Conservation (phyloP, 2,888 invertebrate species). For the Schrankia costaestrigalis region DNA sequence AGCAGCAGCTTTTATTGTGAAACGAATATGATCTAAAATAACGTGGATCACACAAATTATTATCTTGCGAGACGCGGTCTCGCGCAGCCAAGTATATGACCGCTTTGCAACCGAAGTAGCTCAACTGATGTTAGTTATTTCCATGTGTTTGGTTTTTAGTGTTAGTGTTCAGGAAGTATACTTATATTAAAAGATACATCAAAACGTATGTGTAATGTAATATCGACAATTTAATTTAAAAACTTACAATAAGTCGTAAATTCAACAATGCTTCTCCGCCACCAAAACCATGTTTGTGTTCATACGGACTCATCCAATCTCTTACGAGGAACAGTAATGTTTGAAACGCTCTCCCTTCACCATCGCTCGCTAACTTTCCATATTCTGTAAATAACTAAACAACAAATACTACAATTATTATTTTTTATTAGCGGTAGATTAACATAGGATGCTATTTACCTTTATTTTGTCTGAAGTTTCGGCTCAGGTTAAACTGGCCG, state of each 20-base stretch:
- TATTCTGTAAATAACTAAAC: conserved; percentile 96
- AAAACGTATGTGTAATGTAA: background rate
- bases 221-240: background rate
- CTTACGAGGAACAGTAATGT: conserved; percentile 91
- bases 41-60: too few relatives aligned
- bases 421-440: background rate
- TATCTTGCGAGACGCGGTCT: too few relatives aligned
- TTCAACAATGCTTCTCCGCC: conserved; percentile 93
- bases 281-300: conserved; percentile 90
- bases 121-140: too few relatives aligned
- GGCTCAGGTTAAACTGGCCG: background rate
- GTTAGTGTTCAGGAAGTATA: too few relatives aligned
- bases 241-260: conserved; percentile 86
- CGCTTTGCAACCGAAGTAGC: too few relatives aligned
- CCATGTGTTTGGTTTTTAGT: too few relatives aligned
- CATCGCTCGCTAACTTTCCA: conserved; percentile 90
- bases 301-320: conserved; percentile 98
- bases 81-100: too few relatives aligned
- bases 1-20: too few relatives aligned
- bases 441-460: background rate
- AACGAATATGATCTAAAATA: too few relatives aligned
- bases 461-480: background rate
- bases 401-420: background rate
- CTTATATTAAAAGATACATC: background rate
- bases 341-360: conserved; percentile 92